Evolutionary conservation across 1,140 invertebrate species (phyloP).

Genomic region (Danaus melanippus): DNA sequence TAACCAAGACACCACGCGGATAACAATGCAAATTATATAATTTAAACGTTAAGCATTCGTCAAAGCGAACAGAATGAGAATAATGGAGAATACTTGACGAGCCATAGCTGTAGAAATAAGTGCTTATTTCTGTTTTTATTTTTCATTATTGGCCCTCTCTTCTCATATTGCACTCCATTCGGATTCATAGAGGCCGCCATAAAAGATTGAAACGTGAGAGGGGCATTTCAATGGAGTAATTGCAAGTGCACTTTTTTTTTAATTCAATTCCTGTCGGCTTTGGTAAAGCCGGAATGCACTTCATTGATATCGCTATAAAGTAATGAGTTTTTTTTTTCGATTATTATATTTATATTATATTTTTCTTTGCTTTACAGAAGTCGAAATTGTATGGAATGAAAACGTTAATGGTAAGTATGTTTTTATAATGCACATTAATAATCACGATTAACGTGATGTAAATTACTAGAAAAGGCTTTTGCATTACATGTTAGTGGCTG

Average conservation of each 20-base stretch:
- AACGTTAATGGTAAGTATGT: too few species aligned
- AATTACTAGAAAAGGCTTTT: too few species aligned
- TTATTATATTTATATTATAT: too few species aligned
- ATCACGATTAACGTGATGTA: too few species aligned
- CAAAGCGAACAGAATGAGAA: conserved; percentile 56
- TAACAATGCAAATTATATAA: conserved; percentile 29
- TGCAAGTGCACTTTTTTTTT: conserved; percentile 65
- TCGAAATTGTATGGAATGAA: too few species aligned
- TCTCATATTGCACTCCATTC: conserved; percentile 66
- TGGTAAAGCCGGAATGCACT: conserved; percentile 62
- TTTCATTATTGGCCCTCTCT: conserved; percentile 70
- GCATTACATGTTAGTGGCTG: too few species aligned
- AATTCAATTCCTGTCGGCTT: conserved; percentile 65
- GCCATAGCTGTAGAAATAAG: conserved; percentile 51
- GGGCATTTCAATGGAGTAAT: conserved; percentile 68
- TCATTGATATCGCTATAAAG: conserved; percentile 66
- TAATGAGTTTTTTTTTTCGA: conserved; percentile 57
- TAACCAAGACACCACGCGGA: not conserved
- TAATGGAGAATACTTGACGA: conserved; percentile 57
- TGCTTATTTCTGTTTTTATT: conserved; percentile 69
- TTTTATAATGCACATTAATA: too few species aligned
- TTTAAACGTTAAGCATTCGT: conserved; percentile 60
- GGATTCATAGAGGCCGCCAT: conserved; percentile 65
- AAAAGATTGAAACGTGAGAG: conserved; percentile 69
- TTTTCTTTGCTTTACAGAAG: too few species aligned